These are phyloP conservation scores for Neotoma lepida DNA, from an alignment of 2,113 vertebrate species.

Conservation along the genomic window DNA sequence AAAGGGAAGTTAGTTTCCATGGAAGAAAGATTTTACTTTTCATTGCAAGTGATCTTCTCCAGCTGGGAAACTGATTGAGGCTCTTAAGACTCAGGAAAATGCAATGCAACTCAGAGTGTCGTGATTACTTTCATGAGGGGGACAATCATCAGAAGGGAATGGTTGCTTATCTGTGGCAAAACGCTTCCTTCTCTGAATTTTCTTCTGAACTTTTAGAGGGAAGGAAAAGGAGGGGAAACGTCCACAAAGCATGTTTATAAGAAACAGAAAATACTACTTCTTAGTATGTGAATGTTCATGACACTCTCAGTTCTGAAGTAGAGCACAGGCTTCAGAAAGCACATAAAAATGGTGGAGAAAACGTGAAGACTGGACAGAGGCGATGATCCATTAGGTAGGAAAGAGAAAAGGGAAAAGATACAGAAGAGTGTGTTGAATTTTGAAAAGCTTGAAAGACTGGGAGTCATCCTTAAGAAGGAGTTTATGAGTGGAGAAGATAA, in stretches of 20 bases:
- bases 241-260: background rate
- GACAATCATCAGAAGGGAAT: background rate
- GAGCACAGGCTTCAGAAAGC: background rate
- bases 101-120: slow-evolving; percentile 39
- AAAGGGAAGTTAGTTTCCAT: slow-evolving; percentile 52
- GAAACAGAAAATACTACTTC: background rate
- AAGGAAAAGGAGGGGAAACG: background rate
- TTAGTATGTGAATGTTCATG: background rate
- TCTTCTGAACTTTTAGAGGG: background rate
- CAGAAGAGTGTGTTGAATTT: background rate
- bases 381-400: background rate
- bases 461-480: background rate
- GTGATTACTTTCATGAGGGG: slow-evolving; percentile 48
- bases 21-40: slow-evolving; percentile 58
- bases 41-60: slow-evolving; percentile 43
- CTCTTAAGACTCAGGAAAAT: slow-evolving; percentile 45
- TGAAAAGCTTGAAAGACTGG: background rate
- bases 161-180: slow-evolving; percentile 9
- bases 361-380: background rate
- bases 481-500: background rate
- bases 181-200: slow-evolving; percentile 4
- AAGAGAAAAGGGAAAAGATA: background rate
- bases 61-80: slow-evolving; percentile 55
- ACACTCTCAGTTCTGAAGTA: background rate
- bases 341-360: slow-evolving; percentile 6